Evolutionary conservation across 2,797 vertebrate genomes (phyloP), one percentile per base, ranked within the genome.

Genomic region (Tokudaia tokunoshimensis): DNA sequence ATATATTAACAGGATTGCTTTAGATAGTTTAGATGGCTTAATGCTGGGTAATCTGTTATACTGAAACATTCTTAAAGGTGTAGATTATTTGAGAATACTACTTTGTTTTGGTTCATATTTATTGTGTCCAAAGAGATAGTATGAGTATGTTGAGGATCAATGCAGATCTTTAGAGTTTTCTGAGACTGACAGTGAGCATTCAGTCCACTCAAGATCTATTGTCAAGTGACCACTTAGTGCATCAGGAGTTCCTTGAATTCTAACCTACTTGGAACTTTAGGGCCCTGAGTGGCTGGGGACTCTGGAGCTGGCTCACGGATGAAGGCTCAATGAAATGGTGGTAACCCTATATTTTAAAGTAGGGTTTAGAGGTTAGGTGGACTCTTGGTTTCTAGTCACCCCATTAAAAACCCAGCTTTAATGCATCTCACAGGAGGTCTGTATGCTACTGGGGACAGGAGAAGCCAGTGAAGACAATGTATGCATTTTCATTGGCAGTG

Each of bases 41-140:
- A 31, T 80, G 34, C 20, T 61, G 52, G 74, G 19, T 79, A 31
- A 85, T 75, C 47, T 83, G 34, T 67, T 84, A 44, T 81, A 20
- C 1, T 89, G 83, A 83, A 80, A 89, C 92, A 17, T 87, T 72
- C 80, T 24, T 22, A 92, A 47, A 75, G 70, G 11, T 74, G n/a
- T 41, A 81, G 74, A 63, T 91, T 14, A 86, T 67, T 95, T 91
- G 79, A 81, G 92, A 89, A 86, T 52, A 41, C 12, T 17, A 26
- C 26, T 85, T 96, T 37, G 44, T 67, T 15, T 57, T 92, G 47
- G 24, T 37, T 91, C 90, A 31, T 15, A 80, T 17, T 67, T 31
- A 34, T 83, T 61, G 61, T 15, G 26, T 74, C 55, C 67, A 24
- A 61, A 85, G 67, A 59, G 24, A 5, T 31, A 0, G 76, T 26